Conservation (phyloP, 2,113 vertebrate genomes). For the Chamaetylas fuelleborni region DNA sequence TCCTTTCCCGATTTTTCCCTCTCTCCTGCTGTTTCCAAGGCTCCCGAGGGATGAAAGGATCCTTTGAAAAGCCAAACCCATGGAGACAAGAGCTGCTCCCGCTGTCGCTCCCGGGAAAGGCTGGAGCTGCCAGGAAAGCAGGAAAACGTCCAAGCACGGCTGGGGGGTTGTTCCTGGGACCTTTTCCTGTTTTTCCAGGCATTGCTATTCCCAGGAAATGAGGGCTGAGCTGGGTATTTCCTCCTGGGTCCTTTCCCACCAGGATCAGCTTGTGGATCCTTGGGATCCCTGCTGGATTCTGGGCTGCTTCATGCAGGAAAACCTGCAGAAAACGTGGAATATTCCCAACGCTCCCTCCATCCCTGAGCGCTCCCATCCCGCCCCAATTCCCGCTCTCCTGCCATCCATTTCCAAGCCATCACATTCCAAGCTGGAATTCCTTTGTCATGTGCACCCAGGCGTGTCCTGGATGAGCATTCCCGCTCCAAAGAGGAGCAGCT, state of each 20-base stretch:
- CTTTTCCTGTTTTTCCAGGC: background rate
- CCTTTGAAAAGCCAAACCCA: slow-evolving; percentile 22
- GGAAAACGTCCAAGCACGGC: background rate
- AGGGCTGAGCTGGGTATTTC: background rate
- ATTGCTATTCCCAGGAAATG: background rate
- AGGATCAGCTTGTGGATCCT: rapidly evolving
- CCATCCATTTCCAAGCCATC: background rate
- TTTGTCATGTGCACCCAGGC: background rate
- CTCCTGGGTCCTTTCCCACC: rapidly evolving
- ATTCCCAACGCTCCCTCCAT: rapidly evolving
- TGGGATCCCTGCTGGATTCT: background rate
- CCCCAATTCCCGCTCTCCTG: background rate
- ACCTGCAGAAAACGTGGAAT: rapidly evolving
- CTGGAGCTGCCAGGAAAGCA: background rate
- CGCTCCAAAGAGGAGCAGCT: background rate
- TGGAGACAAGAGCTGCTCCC: background rate
- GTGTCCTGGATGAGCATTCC: background rate
- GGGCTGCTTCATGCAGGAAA: background rate
- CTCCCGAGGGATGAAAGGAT: slow-evolving; percentile 52
- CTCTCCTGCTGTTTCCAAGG: slow-evolving; percentile 24
- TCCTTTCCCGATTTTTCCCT: background rate
- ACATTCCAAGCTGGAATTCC: background rate
- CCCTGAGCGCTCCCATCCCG: background rate
- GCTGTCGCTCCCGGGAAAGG: background rate
- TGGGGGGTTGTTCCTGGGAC: background rate